These are phyloP conservation scores for Ageneiosus marmoratus DNA, from an alignment of 2,113 vertebrate species.

Conservation along the genomic window DNA sequence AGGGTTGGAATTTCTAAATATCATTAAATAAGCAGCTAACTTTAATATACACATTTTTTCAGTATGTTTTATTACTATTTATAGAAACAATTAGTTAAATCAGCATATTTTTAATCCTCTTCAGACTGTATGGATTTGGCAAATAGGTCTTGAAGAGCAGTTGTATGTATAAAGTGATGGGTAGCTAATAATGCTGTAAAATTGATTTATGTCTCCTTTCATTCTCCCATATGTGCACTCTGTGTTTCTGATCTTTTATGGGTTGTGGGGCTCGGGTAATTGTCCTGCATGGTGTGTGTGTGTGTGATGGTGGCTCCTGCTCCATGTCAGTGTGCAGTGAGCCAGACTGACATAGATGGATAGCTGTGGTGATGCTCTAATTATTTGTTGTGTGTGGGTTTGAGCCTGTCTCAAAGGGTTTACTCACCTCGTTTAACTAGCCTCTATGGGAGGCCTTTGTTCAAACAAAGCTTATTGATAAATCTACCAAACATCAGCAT, in stretches of 20 bases:
- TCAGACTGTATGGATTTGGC: constrained; percentile 6
- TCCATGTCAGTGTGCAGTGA: constrained; percentile 21
- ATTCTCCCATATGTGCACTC: constrained; percentile 16
- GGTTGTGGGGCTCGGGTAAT: constrained; percentile 13
- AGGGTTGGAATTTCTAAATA: background rate
- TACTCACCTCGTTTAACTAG: constrained; percentile 38
- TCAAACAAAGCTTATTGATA: background rate
- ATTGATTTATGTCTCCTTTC: constrained; percentile 36
- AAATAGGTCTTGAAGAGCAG: constrained; percentile 12
- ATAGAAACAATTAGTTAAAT: background rate
- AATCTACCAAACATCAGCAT: background rate
- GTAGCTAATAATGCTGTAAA: constrained; percentile 31
- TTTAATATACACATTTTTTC: background rate
- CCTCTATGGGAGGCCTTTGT: constrained; percentile 30
- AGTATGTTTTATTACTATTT: background rate
- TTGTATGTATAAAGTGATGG: constrained; percentile 13
- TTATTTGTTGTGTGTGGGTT: constrained; percentile 46
- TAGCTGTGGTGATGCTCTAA: constrained; percentile 46
- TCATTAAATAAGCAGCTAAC: background rate
- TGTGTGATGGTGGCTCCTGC: constrained; percentile 20
- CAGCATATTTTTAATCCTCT: constrained; percentile 17
- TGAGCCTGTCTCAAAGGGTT: constrained; percentile 30
- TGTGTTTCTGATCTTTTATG: constrained; percentile 13
- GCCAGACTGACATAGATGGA: constrained; percentile 49
- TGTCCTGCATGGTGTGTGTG: constrained; percentile 32